Evolutionary conservation across 2,888 invertebrate genomes (phyloP).

Genomic region (Meteorus cinctellus): DNA sequence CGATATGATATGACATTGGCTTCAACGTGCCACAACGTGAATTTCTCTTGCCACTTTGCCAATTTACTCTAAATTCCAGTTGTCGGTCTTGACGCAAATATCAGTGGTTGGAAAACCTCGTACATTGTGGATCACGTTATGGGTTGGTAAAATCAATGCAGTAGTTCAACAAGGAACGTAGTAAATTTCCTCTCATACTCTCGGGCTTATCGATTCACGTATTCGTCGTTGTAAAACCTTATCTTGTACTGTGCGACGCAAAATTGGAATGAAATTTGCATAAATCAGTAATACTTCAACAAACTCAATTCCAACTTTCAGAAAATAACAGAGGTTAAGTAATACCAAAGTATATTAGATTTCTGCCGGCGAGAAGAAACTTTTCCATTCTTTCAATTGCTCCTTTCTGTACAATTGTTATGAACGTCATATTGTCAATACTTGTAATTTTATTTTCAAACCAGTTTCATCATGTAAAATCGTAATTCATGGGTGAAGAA

Average conservation of each 20-base stretch:
- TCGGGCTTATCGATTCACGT: constrained; percentile 32
- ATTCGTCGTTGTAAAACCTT: constrained; percentile 39
- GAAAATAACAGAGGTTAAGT: constrained; percentile 24
- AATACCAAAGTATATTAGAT: constrained; percentile 5
- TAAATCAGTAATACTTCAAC: constrained; percentile 33
- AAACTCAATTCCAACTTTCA: constrained; percentile 35
- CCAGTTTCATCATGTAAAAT: too few species aligned
- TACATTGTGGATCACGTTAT: constrained; percentile 2
- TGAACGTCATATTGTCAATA: neutral
- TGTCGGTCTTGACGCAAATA: neutral
- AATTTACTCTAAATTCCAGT: neutral
- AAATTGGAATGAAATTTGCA: constrained; percentile 40
- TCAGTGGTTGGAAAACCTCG: constrained; percentile 7
- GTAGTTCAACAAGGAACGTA: constrained; percentile 14
- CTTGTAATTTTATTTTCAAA: too few species aligned
- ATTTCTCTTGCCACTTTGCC: constrained; percentile 15
- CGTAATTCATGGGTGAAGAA: too few species aligned
- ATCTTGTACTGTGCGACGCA: constrained; percentile 37
- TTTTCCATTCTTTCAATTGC: neutral
- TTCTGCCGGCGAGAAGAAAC: neutral
- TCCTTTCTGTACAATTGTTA: neutral
- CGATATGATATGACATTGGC: neutral
- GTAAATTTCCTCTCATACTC: constrained; percentile 23
- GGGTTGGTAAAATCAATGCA: constrained; percentile 25
- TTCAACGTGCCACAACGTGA: neutral